These are phyloP conservation scores for mouse (Mus musculus) DNA, from an alignment of 2,113 vertebrate species.

Conservation along the genomic window GRCm39 chr11:43424001-43424500, in stretches of 20 bases:
- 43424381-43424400: not conserved
- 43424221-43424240: not conserved
- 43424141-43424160: not conserved
- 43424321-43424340: not conserved
- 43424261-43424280: not conserved
- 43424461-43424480: too few relatives aligned
- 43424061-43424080: too few relatives aligned
- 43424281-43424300: not conserved
- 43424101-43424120: not conserved
- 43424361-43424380: not conserved
- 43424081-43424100: not conserved
- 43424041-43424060: not conserved
- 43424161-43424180: not conserved
- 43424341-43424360: not conserved
- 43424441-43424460: not conserved
- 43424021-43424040: not conserved
- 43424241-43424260: not conserved
- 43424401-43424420: not conserved
- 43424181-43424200: not conserved
- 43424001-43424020: not conserved
- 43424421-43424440: too few relatives aligned
- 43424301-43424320: not conserved
- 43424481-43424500: not conserved
- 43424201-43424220: not conserved
- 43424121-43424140: not conserved